Base-by-base conservation (phyloP, 2,113 vertebrate species). In the Nesogale talazaci region DNA sequence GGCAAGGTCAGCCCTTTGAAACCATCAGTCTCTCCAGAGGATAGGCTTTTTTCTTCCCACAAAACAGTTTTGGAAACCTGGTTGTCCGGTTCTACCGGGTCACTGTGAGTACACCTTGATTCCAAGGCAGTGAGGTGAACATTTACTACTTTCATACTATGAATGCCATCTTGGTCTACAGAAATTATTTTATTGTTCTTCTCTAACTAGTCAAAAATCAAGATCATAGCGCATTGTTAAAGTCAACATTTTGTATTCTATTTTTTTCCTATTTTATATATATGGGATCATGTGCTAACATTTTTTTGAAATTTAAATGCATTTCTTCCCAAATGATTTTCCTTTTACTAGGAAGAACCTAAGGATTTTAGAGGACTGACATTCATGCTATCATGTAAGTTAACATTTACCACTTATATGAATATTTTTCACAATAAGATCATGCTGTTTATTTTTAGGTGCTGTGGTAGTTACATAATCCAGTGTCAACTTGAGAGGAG, bases 181-280 rank as follows among this genome's bases (percentile, higher is more conserved):
- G 78, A 83, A 69, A 63, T 84, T 85, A 85, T 67, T 52, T 76
- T 46, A 6, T 38, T 11, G 27, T 85, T 52, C 42, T 87, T 57
- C 52, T 46, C 31, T 86, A 88, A 85, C 78, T 89, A 89, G 74
- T 57, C 23, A 77, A 3, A 95, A 78, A 42, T 76, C 46, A 40
- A 52, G 19, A 61, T 76, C 63, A 17, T 69, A 69, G 22, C 12
- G 36, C 61, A 57, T 86, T 78, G 78, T 82, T 78, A 61, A 70
- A 52, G 29, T 56, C 52, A 42, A 38, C 4, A 19, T 4, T 46
- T 10, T 2, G 27, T 83, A 46, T 6, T 38, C 3, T 27, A 63
- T 69, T 86, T 94, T 69, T 86, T 38, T 1, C 2, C 40, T 34
- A 22, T 12, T 61, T 23, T 12, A 78, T 72, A 89, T 40, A 27